Conservation (phyloP, 2,797 vertebrate species). For the Chaetophractus vellerosus region DNA sequence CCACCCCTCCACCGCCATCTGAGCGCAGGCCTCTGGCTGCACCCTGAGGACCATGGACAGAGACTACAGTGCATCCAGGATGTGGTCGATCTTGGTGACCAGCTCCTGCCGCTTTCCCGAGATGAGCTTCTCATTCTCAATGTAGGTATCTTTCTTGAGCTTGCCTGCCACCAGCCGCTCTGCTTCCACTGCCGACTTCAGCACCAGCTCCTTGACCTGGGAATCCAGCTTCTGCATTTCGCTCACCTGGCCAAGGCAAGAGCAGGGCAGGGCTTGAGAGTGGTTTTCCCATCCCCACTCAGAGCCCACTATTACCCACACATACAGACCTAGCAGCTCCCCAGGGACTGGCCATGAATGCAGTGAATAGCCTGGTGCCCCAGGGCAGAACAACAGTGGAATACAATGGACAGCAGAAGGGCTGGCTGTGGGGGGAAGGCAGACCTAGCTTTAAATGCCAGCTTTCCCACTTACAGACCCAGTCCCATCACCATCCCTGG, state of each 20-base stretch:
- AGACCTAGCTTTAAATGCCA: neutral
- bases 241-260: constrained; percentile 92
- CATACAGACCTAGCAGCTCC: neutral
- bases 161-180: constrained; percentile 98
- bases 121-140: constrained; percentile 96
- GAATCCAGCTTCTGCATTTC: constrained; percentile 98
- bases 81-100: constrained; percentile 96
- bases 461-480: neutral
- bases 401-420: neutral
- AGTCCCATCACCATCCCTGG: neutral
- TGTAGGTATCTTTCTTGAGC: constrained; percentile 98
- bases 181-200: constrained; percentile 95
- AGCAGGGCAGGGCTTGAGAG: constrained; percentile 51
- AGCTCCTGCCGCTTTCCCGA: constrained; percentile 96
- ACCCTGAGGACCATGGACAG: rapidly evolving
- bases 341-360: neutral
- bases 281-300: neutral
- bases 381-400: neutral
- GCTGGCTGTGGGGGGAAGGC: neutral
- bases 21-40: neutral
- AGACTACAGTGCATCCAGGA: constrained; percentile 95
- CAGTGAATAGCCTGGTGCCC: neutral
- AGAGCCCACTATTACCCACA: too few relatives aligned
- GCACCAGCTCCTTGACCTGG: constrained; percentile 97
- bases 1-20: neutral